Percentiles rank a stretch among this genome's conserved stretches.
Conservation (phyloP, 2,113 vertebrate genomes). For the Lichenostomus cassidix region DNA sequence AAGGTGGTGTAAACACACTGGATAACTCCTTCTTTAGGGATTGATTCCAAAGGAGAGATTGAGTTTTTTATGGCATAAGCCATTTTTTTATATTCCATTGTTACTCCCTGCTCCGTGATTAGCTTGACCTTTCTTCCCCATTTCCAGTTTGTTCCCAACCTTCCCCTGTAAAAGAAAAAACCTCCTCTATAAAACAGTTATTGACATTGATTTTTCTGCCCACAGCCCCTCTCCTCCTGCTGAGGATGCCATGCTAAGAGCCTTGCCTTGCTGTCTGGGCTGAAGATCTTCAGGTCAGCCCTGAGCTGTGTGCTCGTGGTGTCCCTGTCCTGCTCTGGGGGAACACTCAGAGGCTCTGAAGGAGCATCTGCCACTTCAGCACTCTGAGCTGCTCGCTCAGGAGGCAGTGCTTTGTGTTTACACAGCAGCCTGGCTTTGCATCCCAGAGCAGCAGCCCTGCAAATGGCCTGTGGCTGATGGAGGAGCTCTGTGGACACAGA, state of each 20-base stretch:
- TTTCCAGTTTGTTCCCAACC: not conserved
- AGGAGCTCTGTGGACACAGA: not conserved
- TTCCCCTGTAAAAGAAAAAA: not conserved
- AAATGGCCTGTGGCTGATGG: not conserved
- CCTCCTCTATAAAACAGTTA: not conserved
- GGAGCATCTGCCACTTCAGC: not conserved
- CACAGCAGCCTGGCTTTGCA: not conserved
- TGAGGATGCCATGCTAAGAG: not conserved
- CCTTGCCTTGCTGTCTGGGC: not conserved
- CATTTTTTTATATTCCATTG: not conserved
- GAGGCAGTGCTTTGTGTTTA: not conserved
- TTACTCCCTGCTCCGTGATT: not conserved
- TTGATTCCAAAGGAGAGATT: not conserved
- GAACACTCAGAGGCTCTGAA: not conserved
- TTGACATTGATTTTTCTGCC: not conserved
- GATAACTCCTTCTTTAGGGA: not conserved
- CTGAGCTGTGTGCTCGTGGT: fast-evolving
- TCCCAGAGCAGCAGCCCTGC: not conserved
- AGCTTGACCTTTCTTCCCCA: not conserved
- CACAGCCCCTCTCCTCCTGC: not conserved
- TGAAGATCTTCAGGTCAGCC: not conserved
- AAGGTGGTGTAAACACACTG: not conserved
- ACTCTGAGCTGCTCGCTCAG: fast-evolving
- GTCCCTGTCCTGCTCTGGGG: not conserved
- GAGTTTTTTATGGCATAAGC: not conserved